Base-by-base conservation (phyloP, 2,888 invertebrate genomes). In the Andricus curvator region DNA sequence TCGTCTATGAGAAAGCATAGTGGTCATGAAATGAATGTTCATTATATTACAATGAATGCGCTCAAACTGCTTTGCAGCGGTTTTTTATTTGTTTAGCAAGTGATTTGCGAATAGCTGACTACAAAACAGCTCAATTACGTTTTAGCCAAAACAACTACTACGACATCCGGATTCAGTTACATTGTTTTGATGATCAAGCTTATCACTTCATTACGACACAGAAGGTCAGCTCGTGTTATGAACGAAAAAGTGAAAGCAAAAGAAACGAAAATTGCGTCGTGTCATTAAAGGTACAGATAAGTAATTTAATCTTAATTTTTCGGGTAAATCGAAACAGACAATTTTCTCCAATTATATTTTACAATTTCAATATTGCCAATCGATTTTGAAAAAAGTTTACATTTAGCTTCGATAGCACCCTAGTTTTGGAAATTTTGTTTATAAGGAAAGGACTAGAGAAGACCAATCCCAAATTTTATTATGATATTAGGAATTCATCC, bases 181-280 rank as follows among this genome's bases (percentile, higher is more conserved):
- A 74, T 74, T 74, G 74, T 74, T 74, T 74, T 74, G 56, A 74
- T 74, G 51, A 74, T 33, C 13, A 29, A 56, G 74, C 56, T 74
- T 74, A 74, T 74, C 74, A 51, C 33, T 74, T 56, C 37, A 74
- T 74, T 74, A 74, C 51, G 56, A 74, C n/a, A 74, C 51, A 9
- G 74, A 74, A 56, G 74, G 74, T 74, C 51, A 74, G 74, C 51
- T 33, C n/a, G 37, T 37, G 37, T 67, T 67, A 3, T 41, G 48
- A 74, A 74, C 51, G 33, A 33, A 48, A 56, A 33, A n/a, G 25
- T 51, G 51, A 56, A 56, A 74, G n/a, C n/a, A 17, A 44, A 74
- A 25, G 17, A 25, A 70, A 70, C 4, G 15, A 20, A 51, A 51
- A 29, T 70, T 17, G 17, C 29, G 29, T 62, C 15, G 62, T 62